Base-by-base conservation (phyloP, 2,888 invertebrate genomes). In the Ligdia adustata region DNA sequence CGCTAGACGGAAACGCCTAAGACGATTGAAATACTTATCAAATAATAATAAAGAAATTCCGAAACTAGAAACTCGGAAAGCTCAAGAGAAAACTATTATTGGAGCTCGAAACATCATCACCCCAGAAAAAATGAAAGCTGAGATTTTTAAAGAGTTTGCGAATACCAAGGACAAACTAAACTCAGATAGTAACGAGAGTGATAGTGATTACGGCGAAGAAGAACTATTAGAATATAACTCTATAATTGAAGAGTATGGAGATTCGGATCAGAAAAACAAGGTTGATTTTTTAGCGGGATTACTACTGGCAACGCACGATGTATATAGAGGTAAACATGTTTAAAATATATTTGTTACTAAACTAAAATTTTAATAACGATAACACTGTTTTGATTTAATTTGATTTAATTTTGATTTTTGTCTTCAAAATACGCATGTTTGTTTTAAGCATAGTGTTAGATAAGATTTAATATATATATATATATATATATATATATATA, bases 271-370 rank as follows among this genome's bases (percentile, higher is more conserved):
- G 16, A 82, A 87, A 33, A 64, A 55, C 2, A 82, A 95, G 70
- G 71, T 92, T 9, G 81, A 91, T 9, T 94, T 94, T 71, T 82
- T 95, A 39, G 89, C 92, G 14, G 84, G 91, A 57, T 92, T 94
- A 54, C 92, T 90, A 35, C 77, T 95, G 47, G 93, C 93, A 4
- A 93, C 94, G n/a, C 87, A 90, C 42, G 81, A 84, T 35, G 82
- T 75, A 53, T 92, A 82, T 62, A 93, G 92, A 82, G 93, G 94
- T 94, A 83, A 83, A 83, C 14, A 27, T 63, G n/a, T n/a, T n/a
- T n/a, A n/a, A n/a, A n/a, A n/a, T n/a, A n/a, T n/a, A n/a, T n/a
- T n/a, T n/a, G n/a, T n/a, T n/a, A n/a, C n/a, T n/a, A n/a, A n/a
- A n/a, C n/a, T n/a, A n/a, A n/a, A n/a, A n/a, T n/a, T n/a, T n/a